Conservation (phyloP, 2,113 vertebrate species). For the Lophochroa leadbeateri region DNA sequence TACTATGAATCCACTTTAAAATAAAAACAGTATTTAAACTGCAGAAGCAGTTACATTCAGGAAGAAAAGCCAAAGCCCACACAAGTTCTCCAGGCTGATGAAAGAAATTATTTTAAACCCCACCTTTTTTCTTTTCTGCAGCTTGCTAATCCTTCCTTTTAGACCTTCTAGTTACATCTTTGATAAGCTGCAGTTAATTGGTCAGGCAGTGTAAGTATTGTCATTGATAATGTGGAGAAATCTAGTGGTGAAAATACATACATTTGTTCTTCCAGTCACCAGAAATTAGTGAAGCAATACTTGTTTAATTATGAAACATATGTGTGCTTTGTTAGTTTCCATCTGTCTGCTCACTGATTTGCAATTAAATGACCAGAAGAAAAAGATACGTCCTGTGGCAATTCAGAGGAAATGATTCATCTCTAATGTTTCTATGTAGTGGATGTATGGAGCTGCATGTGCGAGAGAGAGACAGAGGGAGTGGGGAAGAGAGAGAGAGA, state of each 20-base stretch:
- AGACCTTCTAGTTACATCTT: neutral
- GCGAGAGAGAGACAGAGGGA: neutral
- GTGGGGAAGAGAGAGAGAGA: neutral
- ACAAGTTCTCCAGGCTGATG: neutral
- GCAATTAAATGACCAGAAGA: conserved; percentile 71
- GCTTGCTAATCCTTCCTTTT: neutral
- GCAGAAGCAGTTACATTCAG: neutral
- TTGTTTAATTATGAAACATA: conserved; percentile 67
- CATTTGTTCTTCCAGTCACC: conserved; percentile 60
- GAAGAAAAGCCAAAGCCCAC: neutral
- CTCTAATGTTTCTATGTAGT: conserved; percentile 25
- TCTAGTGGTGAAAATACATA: conserved; percentile 50
- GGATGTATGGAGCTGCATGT: neutral
- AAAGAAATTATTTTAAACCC: neutral
- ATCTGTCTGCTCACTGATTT: conserved; percentile 54
- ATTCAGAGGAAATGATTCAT: conserved; percentile 43
- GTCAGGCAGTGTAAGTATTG: neutral
- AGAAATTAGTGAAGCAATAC: conserved; percentile 64
- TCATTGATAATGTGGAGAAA: conserved; percentile 25
- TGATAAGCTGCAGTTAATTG: conserved; percentile 19
- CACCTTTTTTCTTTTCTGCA: neutral
- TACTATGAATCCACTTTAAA: neutral
- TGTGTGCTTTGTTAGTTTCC: conserved; percentile 56
- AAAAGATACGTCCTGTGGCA: conserved; percentile 49
- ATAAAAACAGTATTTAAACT: neutral